Evolutionary conservation across 2,113 vertebrate genomes (phyloP), one percentile per base, ranked within the genome.

Genomic region (Neogale vison): DNA sequence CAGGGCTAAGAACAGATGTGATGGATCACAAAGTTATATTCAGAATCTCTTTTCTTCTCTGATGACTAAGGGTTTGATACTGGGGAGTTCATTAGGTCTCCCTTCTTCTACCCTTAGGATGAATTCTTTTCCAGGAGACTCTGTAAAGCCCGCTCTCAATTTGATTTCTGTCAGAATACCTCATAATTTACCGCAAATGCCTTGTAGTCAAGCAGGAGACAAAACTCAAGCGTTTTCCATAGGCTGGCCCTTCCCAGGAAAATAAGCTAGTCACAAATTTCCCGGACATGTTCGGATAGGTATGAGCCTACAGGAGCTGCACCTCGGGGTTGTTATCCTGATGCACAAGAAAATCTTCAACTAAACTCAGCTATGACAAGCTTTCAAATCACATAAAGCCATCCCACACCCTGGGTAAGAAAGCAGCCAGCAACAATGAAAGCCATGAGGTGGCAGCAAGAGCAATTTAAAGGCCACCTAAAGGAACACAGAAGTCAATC

Each of bases 281-380:
- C 26, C 55, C 39, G 86, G 52, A 77, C n/a, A 52, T 14, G 77
- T 57, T 88, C 23, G 15, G 29, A 83, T 52, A 12, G n/a, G 65
- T 31, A 20, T 7, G 4, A 72, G 20, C 55, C 76, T 72, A 31
- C 17, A 10, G 47, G 24, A 80, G 50, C 26, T 50, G 18, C 52
- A 39, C 59, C 42, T n/a, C 39, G 55, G 29, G 34, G 81, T 69
- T 95, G 59, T 82, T 77, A 50, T 77, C 77, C 52, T 63, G 87
- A 95, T 74, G 36, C 39, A 92, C 67, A 74, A 59, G 90, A 89
- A 97, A 96, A 77, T 72, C 86, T 96, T 93, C 92, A 79, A 29
- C 50, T 86, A 77, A 84, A 76, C 50, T 94, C 93, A 93, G 9
- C 50, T 45, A 81, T 63, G 93, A 91, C 89, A 97, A 88, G 72